Evolutionary conservation across 2,888 invertebrate genomes (phyloP).

Genomic region (Zele albiditarsus): DNA sequence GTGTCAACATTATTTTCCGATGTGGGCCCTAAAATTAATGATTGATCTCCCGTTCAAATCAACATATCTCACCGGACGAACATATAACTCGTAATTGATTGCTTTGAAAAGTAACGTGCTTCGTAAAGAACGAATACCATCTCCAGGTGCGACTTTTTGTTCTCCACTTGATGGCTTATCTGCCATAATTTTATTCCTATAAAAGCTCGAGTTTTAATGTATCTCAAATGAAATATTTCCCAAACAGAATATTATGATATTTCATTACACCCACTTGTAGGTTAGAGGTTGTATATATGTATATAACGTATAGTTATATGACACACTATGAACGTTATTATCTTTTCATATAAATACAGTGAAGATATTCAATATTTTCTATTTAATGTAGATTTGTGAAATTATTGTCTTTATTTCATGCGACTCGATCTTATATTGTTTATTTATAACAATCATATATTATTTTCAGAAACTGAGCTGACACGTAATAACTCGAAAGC

Average conservation of each 20-base stretch:
- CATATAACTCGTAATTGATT: slow-evolving; percentile 92
- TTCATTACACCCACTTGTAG: neutral
- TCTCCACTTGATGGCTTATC: slow-evolving; percentile 3
- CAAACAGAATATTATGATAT: neutral
- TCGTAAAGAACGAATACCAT: slow-evolving; percentile 83
- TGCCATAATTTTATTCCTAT: neutral
- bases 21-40: too few species aligned
- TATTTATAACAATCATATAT: too few species aligned
- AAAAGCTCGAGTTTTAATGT: neutral
- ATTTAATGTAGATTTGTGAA: too few species aligned
- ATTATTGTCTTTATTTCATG: too few species aligned
- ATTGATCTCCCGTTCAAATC: neutral
- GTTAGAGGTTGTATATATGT: neutral
- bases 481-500: too few species aligned
- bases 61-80: slow-evolving; percentile 84
- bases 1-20: too few species aligned
- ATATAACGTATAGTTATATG: too few species aligned
- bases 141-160: slow-evolving; percentile 76
- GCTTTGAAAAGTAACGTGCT: slow-evolving; percentile 85
- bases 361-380: too few species aligned
- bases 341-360: too few species aligned
- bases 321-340: too few species aligned
- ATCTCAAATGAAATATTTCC: neutral
- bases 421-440: too few species aligned
- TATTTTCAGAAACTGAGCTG: too few species aligned